phyloP scores from a whole-genome alignment of 2,113 vertebrate species.

The Tragelaphus strepsiceros region DNA sequence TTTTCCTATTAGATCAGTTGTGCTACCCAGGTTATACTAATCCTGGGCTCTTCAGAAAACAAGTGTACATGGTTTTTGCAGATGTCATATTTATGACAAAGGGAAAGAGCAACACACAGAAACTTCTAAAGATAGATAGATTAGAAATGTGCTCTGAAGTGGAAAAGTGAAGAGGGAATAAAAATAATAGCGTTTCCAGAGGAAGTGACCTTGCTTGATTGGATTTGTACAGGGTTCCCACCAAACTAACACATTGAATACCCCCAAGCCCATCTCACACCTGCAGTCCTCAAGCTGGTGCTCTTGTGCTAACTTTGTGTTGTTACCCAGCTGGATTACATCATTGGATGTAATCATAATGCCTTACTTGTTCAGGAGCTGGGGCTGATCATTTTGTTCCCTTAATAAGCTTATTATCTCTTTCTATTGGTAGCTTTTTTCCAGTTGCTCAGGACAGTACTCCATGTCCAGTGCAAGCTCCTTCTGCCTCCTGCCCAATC shows the following conservation, averaged over 20 bases:
- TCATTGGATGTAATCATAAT: not conserved
- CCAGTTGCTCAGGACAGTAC: not conserved
- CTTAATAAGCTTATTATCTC: not conserved
- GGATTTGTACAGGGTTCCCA: not conserved
- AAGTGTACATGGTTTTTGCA: not conserved
- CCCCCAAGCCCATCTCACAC: not conserved
- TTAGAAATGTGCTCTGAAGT: conserved; percentile 13
- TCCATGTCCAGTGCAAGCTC: not conserved
- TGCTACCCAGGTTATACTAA: not conserved
- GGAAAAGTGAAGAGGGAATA: conserved; percentile 10
- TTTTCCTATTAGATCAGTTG: not conserved
- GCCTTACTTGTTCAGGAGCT: not conserved
- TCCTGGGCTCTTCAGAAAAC: not conserved
- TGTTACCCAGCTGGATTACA: not conserved
- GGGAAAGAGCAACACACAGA: not conserved
- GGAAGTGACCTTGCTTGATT: not conserved
- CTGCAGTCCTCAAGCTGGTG: not conserved
- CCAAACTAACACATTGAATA: not conserved
- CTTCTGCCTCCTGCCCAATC: not conserved
- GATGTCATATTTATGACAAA: not conserved
- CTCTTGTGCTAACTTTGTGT: no score
- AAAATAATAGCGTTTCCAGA: not conserved
- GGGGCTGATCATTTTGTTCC: not conserved
- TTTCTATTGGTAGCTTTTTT: not conserved
- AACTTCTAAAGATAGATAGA: not conserved